Evolutionary conservation across 2,888 invertebrate genomes (phyloP), one percentile per base, ranked within the genome.

Genomic region (Mellilla xanthometata): DNA sequence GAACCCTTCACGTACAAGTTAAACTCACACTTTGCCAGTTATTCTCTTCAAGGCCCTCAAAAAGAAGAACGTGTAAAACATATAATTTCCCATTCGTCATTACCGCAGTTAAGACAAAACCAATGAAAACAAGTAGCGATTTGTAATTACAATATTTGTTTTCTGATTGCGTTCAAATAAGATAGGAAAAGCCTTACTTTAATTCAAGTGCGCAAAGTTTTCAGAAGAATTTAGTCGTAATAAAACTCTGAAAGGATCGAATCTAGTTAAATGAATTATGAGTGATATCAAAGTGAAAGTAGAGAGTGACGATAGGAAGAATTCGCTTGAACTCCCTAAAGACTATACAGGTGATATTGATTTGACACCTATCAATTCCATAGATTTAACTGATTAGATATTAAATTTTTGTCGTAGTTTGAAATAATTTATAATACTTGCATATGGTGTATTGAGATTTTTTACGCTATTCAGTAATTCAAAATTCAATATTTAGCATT

Each of bases 301-400:
- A 13, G 27, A 31, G 29, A 43, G 9, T 29, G 32, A 9, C 33
- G 28, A 28, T 41, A 33, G 44, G 34, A 32, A 26, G 39, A 42
- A 56, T 15, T 12, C 28, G 11, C 39, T 46, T 38, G 46, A 52
- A 23, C 31, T 15, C 13, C 4, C 39, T 15, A 28, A 39, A 7
- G 43, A 43, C 12, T 56, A 52, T 42, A 52, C 49, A 50, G 52
- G 52, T 52, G 29, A 33, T 12, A 41, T 42, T 7, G 29, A 41
- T 39, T 41, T 38, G 12, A 38, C 24, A 29, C 19, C 38, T 38
- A 42, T 48, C 12, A 11, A 24, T 5, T 23, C 26, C 11, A 19
- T 36, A 7, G 12, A 6, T 32, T 28, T 41, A 22, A n/a, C n/a
- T n/a, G n/a, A n/a, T n/a, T n/a, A n/a, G n/a, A n/a, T n/a, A n/a